Evolutionary conservation across 2,888 invertebrate genomes (phyloP).

Genomic region (Sminthurides aquaticus): DNA sequence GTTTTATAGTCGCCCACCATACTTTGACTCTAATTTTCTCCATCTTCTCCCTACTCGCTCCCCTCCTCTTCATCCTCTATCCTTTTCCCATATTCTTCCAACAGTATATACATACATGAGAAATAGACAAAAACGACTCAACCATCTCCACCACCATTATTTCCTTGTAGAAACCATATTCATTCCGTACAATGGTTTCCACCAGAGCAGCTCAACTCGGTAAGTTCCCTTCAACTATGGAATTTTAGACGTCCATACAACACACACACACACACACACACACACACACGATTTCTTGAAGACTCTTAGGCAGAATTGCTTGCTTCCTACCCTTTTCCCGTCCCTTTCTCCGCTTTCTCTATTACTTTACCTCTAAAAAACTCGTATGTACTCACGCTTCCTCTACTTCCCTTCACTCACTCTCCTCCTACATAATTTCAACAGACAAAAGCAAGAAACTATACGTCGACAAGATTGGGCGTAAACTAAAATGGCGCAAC

Average conservation of each 20-base stretch:
- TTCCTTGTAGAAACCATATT: constrained; percentile 23
- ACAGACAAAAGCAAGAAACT: no score
- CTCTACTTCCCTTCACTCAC: no score
- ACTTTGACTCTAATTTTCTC: constrained; percentile 33
- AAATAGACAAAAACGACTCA: constrained; percentile 17
- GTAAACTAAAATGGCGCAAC: constrained; percentile 9
- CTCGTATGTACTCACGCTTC: no score
- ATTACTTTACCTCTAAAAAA: no score
- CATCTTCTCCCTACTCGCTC: constrained; percentile 16
- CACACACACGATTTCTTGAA: no score
- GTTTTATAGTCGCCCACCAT: constrained; percentile 33
- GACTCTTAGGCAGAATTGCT: no score
- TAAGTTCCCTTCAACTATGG: neutral
- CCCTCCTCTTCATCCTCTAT: constrained; percentile 1
- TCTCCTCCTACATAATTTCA: no score
- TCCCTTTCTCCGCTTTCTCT: no score
- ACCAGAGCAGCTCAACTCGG: neutral
- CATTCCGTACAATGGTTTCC: constrained; percentile 21
- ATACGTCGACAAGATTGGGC: no score
- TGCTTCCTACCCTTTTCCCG: no score
- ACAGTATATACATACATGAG: neutral
- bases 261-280: no score
- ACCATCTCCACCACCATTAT: constrained; percentile 23
- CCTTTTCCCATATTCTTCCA: neutral
- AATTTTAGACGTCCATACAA: neutral